Evolutionary conservation across 1,140 invertebrate genomes (phyloP).

Genomic region (Gonioctena quinquepunctata): DNA sequence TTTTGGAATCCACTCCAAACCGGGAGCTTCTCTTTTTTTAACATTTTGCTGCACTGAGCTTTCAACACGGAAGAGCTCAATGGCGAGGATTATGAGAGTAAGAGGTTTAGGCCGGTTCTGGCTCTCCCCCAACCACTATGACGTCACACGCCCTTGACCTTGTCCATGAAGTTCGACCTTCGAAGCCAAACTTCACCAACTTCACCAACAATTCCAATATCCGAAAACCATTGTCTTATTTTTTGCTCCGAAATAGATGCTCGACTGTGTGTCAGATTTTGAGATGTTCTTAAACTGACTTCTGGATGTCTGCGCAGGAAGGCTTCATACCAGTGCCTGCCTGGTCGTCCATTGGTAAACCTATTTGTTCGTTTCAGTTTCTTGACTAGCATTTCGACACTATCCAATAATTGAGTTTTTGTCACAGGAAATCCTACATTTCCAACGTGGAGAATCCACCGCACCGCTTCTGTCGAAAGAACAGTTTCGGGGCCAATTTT

Average conservation of each 20-base stretch:
- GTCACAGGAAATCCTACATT: not conserved
- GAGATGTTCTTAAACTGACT: not conserved
- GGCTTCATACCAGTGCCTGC: constrained; percentile 6
- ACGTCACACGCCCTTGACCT: too few species aligned
- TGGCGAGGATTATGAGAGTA: too few species aligned
- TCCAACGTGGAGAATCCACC: not conserved
- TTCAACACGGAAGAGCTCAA: too few species aligned
- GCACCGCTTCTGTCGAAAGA: not conserved
- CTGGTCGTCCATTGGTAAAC: not conserved
- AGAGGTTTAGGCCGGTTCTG: too few species aligned
- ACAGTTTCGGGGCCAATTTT: not conserved
- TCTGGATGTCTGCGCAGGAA: not conserved
- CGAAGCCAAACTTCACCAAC: too few species aligned
- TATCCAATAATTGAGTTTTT: not conserved
- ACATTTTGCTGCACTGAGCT: too few species aligned
- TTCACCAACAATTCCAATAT: too few species aligned
- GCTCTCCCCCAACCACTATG: too few species aligned
- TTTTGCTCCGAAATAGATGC: not conserved
- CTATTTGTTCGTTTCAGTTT: not conserved
- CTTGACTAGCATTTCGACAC: not conserved
- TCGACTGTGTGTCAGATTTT: not conserved
- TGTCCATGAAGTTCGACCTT: too few species aligned
- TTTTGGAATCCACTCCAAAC: too few species aligned
- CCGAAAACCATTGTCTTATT: not conserved
- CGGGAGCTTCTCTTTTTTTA: too few species aligned